Evolutionary conservation across 2,113 vertebrate genomes (phyloP).

Genomic region (Cyphomyrus discorhynchus): DNA sequence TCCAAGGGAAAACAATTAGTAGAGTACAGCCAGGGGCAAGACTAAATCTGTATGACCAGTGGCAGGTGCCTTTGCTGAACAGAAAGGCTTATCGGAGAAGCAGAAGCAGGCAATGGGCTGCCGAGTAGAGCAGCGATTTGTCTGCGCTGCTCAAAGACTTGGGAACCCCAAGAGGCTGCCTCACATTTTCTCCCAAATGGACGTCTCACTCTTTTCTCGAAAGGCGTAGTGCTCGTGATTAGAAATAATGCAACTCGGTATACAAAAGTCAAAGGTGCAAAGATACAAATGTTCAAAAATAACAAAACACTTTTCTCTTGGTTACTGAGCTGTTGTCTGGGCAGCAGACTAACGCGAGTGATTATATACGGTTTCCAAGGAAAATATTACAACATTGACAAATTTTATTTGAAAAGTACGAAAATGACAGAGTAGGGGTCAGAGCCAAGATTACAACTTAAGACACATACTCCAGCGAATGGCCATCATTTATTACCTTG

Average conservation of each 20-base stretch:
- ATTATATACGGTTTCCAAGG: background rate
- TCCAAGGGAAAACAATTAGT: constrained; percentile 41
- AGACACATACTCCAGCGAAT: background rate
- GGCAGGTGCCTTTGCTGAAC: constrained; percentile 41
- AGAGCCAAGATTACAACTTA: background rate
- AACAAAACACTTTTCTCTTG: background rate
- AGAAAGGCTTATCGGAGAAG: constrained; percentile 32
- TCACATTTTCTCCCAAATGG: constrained; percentile 36
- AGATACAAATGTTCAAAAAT: background rate
- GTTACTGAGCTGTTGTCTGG: background rate
- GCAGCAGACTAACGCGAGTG: background rate
- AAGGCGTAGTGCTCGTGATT: constrained; percentile 8
- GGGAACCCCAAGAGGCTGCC: constrained; percentile 51
- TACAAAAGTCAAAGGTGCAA: background rate
- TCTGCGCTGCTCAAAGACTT: constrained; percentile 59
- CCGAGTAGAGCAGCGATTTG: constrained; percentile 62
- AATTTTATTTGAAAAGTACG: background rate
- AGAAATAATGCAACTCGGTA: background rate
- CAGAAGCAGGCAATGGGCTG: constrained; percentile 54
- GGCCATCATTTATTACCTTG: background rate
- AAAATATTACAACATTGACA: background rate
- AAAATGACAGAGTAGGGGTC: background rate
- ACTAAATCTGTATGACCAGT: constrained; percentile 43
- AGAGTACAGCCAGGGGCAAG: constrained; percentile 42
- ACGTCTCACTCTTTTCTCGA: constrained; percentile 24